Conservation (phyloP, 2,113 vertebrate species). For the Cephalopholis sonnerati region DNA sequence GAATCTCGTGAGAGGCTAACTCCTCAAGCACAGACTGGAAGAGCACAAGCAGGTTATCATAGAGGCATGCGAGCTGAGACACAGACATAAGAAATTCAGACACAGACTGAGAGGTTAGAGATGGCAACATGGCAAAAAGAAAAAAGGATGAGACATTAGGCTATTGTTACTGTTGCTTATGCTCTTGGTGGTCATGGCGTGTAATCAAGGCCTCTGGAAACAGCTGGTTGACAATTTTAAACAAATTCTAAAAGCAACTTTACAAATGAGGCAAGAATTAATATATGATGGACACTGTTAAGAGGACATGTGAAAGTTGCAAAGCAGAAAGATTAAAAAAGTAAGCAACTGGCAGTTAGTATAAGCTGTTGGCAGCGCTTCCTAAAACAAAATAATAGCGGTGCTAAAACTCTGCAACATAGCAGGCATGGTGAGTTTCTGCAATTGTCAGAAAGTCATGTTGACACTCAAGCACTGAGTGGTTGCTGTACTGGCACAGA, state of each 20-base stretch:
- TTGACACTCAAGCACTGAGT: not conserved
- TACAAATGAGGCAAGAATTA: constrained; percentile 2
- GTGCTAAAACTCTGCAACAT: not conserved
- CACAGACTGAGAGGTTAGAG: constrained; percentile 48
- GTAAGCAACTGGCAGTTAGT: constrained; percentile 45
- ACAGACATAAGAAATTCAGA: constrained; percentile 55
- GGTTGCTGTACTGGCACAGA: constrained; percentile 29
- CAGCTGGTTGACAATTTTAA: constrained; percentile 19
- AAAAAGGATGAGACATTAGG: constrained; percentile 30
- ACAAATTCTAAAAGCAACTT: not conserved
- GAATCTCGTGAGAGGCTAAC: constrained; percentile 92
- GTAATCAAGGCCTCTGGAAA: constrained; percentile 20
- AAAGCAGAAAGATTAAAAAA: constrained; percentile 41
- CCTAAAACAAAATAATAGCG: not conserved
- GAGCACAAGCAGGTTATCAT: constrained; percentile 91
- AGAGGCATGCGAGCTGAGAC: constrained; percentile 81
- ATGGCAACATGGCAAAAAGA: constrained; percentile 43
- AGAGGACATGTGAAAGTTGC: constrained; percentile 37
- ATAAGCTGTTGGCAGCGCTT: constrained; percentile 8
- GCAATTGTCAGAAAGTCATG: constrained; percentile 9
- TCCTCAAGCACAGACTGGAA: constrained; percentile 99
- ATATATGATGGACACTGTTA: constrained; percentile 22
- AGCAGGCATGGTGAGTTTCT: constrained; percentile 39
- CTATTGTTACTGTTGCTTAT: constrained; percentile 18
- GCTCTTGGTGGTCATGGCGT: constrained; percentile 26